Evolutionary conservation across 2,888 invertebrate genomes (phyloP).

Genomic region (Gymnoscelis rufifasciata): DNA sequence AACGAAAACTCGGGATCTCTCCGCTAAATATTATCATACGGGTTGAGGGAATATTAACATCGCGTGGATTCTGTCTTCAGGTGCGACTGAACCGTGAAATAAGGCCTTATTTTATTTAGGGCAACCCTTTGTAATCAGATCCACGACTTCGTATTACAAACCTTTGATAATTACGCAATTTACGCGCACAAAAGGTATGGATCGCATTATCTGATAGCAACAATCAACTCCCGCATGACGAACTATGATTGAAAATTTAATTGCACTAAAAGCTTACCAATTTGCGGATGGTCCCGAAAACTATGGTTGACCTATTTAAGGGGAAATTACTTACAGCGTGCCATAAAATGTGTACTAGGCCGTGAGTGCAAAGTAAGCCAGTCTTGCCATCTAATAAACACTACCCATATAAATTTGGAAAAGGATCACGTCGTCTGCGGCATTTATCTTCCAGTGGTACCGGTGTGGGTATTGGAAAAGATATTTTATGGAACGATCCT

Average conservation of each 20-base stretch:
- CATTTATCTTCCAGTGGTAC: slow-evolving; percentile 31
- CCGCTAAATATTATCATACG: slow-evolving; percentile 31
- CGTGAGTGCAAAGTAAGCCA: slow-evolving; percentile 28
- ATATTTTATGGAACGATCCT: slow-evolving; percentile 31
- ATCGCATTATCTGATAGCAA: not conserved
- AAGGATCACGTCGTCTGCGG: slow-evolving; percentile 35
- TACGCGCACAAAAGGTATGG: not conserved
- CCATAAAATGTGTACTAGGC: slow-evolving; percentile 20
- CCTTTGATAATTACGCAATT: slow-evolving; percentile 2
- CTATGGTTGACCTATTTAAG: slow-evolving; percentile 25
- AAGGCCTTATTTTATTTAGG: slow-evolving; percentile 23
- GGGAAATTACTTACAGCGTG: slow-evolving; percentile 16
- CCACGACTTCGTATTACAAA: not conserved
- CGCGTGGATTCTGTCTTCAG: slow-evolving; percentile 27
- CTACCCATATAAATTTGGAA: slow-evolving; percentile 35
- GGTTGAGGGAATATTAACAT: slow-evolving; percentile 29
- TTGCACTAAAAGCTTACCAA: slow-evolving; percentile 12
- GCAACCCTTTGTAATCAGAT: slow-evolving; percentile 9
- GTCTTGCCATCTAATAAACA: slow-evolving; percentile 28
- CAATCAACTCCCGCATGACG: not conserved
- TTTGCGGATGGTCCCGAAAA: slow-evolving; percentile 4
- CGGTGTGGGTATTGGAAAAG: slow-evolving; percentile 30
- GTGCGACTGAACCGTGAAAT: slow-evolving; percentile 20
- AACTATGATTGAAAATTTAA: slow-evolving; percentile 6
- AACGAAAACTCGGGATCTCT: slow-evolving; percentile 30